Evolutionary conservation across 2,797 vertebrate species (phyloP), one percentile per base, ranked within the genome.

Genomic region (Enteromius trimaculatus): DNA sequence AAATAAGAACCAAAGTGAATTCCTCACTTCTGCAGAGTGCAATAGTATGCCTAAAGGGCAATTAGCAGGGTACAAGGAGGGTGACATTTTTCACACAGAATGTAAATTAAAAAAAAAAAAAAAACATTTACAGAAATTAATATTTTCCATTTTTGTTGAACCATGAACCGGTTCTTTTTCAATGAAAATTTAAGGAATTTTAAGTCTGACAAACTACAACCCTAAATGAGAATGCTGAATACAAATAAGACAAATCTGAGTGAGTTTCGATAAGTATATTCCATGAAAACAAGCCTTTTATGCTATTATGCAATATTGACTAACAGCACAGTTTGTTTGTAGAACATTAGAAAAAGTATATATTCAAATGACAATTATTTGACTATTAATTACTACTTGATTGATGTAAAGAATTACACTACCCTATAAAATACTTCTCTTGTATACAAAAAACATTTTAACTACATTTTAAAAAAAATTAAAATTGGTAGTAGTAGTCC

Each of bases 11-110:
- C 37, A 23, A 3, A 34, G 49, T 68, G 77, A 51, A 74, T 51
- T 64, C 6, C 37, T 6, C 51, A 51, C 34, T 71, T 78, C 65
- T 60, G 19, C 70, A 23, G 60, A 83, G 70, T 69, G 65, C 49
- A 39, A 79, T 29, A 49, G 39, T 51, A 70, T 55, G 42, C 51
- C 60, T 16, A 6, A 64, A 26, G 4, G 44, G 4, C 9, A 31
- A 51, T 72, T 51, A 72, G 16, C 16, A 72, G 14, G 8, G 51
- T 72, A 19, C 19, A 31, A 29, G 26, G 9, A 29, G 44, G 8
- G 44, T 51, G 16, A 53, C 3, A 11, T 26, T 26, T 23, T 47
- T 71, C 42, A 70, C 14, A 47, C 10, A 70, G 39, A 44, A 26
- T 8, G n/a, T 44, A 0, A 16, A 26, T 23, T 4, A 23, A 23